Evolutionary conservation across 2,797 vertebrate species (phyloP).

Genomic region (Sorex maritimensis): DNA sequence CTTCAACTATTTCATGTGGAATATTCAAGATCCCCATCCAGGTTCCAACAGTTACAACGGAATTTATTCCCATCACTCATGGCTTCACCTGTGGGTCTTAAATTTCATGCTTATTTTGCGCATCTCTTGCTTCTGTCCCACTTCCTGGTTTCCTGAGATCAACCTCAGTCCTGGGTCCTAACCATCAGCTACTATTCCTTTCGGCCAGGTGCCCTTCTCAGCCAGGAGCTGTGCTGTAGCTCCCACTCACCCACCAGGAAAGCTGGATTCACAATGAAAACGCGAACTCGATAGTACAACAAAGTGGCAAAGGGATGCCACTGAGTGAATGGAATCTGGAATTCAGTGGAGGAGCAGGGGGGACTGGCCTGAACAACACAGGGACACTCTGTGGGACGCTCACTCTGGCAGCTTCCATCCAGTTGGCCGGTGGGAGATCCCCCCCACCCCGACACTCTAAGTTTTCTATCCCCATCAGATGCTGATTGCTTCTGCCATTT

Average conservation of each 20-base stretch:
- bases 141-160: neutral
- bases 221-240: neutral
- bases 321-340: neutral
- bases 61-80: neutral
- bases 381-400: neutral
- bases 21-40: neutral
- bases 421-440: neutral
- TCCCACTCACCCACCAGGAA: neutral
- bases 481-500: neutral
- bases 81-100: fast-evolving
- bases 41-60: neutral
- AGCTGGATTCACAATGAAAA: neutral
- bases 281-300: neutral
- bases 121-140: no score
- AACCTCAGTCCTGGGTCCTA: neutral
- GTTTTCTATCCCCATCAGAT: neutral
- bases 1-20: neutral
- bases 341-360: neutral
- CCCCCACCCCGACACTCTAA: neutral
- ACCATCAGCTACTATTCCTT: neutral
- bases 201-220: neutral
- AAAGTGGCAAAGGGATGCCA: neutral
- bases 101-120: neutral
- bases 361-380: neutral
- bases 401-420: neutral